Percentiles rank a stretch among this genome's conserved stretches.
Evolutionary conservation across 2,888 invertebrate species (phyloP).

Genomic region (Harmothoe impar): DNA sequence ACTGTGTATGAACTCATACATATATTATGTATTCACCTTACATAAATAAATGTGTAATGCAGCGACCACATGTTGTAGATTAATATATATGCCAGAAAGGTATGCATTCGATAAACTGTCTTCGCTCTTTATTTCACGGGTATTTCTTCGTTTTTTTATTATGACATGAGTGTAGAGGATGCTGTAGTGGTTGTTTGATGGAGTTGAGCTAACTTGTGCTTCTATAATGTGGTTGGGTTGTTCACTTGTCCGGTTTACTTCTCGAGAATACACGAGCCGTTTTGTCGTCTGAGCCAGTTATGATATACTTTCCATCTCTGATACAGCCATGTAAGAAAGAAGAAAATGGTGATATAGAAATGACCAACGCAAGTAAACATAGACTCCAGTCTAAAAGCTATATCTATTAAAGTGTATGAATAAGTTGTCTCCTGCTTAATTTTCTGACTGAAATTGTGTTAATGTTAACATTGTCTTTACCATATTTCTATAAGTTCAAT

Average conservation of each 20-base stretch:
- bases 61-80: no score
- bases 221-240: background rate
- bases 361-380: background rate
- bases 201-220: no score
- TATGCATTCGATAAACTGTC: no score
- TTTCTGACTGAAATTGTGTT: background rate
- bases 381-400: background rate
- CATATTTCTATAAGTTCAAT: background rate
- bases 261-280: conserved; percentile 57
- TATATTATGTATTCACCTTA: no score
- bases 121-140: no score
- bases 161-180: no score
- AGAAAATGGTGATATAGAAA: background rate
- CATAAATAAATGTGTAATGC: no score
- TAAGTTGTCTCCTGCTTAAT: no score
- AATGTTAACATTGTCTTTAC: background rate
- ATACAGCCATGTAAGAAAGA: background rate
- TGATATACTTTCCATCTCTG: conserved; percentile 46
- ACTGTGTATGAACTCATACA: no score
- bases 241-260: background rate
- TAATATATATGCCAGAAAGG: no score
- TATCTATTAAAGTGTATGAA: background rate
- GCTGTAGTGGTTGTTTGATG: no score
- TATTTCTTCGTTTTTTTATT: no score
- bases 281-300: conserved; percentile 59